phyloP scores from a whole-genome alignment of 64 coral and sea anemone genomes.

The Stichodactyla mertensii region DNA sequence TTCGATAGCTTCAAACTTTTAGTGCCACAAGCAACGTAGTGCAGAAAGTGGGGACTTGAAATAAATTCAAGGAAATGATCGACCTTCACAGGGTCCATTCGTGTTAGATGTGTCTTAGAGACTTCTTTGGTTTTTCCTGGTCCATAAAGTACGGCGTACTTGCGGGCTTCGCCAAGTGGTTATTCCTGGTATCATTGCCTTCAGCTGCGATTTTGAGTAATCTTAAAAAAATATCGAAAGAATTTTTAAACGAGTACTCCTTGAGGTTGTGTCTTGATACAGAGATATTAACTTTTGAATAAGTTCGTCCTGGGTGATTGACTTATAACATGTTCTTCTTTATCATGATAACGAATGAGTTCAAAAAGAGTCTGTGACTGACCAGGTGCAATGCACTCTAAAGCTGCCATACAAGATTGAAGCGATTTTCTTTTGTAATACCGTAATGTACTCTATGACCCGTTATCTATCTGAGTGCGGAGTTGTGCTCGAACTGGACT shows the following conservation, averaged over 20 bases:
- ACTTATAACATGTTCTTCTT: background rate
- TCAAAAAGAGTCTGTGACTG: constrained; percentile 21
- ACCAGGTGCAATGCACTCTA: constrained; percentile 55
- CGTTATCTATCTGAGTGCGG: constrained; percentile 16
- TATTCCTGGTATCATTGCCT: constrained; percentile 40
- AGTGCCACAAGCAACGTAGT: too few species aligned
- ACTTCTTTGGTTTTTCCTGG: too few species aligned
- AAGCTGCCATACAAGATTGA: constrained; percentile 13
- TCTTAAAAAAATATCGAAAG: constrained; percentile 53
- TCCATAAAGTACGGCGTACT: background rate
- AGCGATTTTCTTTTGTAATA: constrained; percentile 50
- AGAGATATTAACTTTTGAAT: constrained; percentile 29
- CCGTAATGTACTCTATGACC: constrained; percentile 19
- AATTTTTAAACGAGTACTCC: constrained; percentile 31
- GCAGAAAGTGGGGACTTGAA: too few species aligned
- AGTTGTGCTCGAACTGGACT: constrained; percentile 36
- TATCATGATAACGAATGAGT: background rate
- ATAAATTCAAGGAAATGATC: too few species aligned
- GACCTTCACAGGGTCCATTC: background rate
- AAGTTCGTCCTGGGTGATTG: background rate
- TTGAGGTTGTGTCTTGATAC: constrained; percentile 44
- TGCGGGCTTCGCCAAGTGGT: constrained; percentile 40
- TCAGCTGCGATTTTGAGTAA: constrained; percentile 49
- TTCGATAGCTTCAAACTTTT: too few species aligned
- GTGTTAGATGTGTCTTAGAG: too few species aligned